A percentile compares a stretch with the other conserved stretches of the same genome.
These are phyloP conservation scores for Syngnathus typhle DNA, from an alignment of 2,113 vertebrate species.

Conservation along the genomic window DNA sequence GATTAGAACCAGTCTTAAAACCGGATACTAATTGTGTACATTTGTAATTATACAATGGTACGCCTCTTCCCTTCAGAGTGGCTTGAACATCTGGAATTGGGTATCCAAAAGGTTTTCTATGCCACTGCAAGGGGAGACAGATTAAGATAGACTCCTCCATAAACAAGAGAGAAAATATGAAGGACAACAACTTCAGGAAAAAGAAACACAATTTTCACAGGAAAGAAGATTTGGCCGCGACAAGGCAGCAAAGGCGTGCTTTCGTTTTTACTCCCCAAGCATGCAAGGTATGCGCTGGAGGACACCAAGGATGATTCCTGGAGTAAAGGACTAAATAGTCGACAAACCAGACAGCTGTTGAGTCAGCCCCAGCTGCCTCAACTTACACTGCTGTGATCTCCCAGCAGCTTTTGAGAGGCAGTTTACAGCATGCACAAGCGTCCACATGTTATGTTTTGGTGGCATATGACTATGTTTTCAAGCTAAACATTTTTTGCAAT, in stretches of 20 bases:
- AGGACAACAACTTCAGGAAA: not conserved
- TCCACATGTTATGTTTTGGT: not conserved
- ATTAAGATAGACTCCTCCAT: slow-evolving; percentile 6
- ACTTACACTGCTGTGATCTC: slow-evolving; percentile 8
- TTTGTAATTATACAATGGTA: slow-evolving; percentile 51
- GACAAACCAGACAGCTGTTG: slow-evolving; percentile 22
- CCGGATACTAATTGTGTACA: slow-evolving; percentile 41
- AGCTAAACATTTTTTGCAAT: not conserved
- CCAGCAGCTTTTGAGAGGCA: slow-evolving; percentile 24
- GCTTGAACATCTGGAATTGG: slow-evolving; percentile 38
- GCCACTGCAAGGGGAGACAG: slow-evolving; percentile 8
- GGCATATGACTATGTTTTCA: not conserved
- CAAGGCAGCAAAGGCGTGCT: slow-evolving; percentile 14
- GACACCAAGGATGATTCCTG: slow-evolving; percentile 42
- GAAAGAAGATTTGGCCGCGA: slow-evolving; percentile 5
- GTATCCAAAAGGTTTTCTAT: slow-evolving; percentile 19
- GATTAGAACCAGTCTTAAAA: slow-evolving; percentile 34
- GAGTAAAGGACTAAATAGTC: slow-evolving; percentile 35
- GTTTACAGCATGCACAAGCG: slow-evolving; percentile 6
- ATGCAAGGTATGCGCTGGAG: slow-evolving; percentile 39
- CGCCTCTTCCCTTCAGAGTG: slow-evolving; percentile 27
- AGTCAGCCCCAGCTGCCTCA: slow-evolving; percentile 21
- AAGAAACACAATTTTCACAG: slow-evolving; percentile 14
- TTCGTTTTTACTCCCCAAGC: slow-evolving; percentile 32
- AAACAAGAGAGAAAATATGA: slow-evolving; percentile 9